Evolutionary conservation across 2,113 vertebrate species (phyloP), one percentile per base, ranked within the genome.

Genomic region (Mesoclemmys tuberculata): DNA sequence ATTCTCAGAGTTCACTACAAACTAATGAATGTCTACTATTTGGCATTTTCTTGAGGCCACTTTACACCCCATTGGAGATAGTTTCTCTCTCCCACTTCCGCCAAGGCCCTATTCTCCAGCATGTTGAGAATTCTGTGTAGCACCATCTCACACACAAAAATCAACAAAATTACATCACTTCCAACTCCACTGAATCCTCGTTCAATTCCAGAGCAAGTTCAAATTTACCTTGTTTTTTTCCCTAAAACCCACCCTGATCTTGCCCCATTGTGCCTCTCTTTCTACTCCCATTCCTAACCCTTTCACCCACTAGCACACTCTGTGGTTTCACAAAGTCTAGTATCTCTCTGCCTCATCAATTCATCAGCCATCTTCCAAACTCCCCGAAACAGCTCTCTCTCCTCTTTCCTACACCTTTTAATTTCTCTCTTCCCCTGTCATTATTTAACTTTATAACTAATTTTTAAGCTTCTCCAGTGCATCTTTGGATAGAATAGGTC

Each of bases 61-160:
- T 56, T 84, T 58, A 2, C 84, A 71, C 31, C 61, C 0, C 0
- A 83, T 44, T 10, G 1, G 5, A 44, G 79, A 38, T 82, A 68
- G 80, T 87, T 10, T 10, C 44, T 1, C 64, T 44, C 46, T 84
- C 74, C 82, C 84, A 11, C 38, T 80, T 38, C 10, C 74, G 81
- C 78, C 22, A 21, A 68, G 13, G 74, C 24, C 4, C 64, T 4
- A 4, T 56, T 80, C 75, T 31, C 71, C 61, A 84, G 92, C 0
- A 0, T 0, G 0, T 3, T 4, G 51, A 52, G 58, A 41, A 56
- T 54, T 46, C 58, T 87, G 80, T 52, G 51, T 18, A 52, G 51
- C 51, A 52, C 13, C 51, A 18, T 52, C 51, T 52, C 51, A 52
- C 51, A 52, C 16, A 52, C 49, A 52, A 52, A 52, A 52, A 52